Base-by-base conservation (phyloP, 2,113 vertebrate species). In the Columba janthina region DNA sequence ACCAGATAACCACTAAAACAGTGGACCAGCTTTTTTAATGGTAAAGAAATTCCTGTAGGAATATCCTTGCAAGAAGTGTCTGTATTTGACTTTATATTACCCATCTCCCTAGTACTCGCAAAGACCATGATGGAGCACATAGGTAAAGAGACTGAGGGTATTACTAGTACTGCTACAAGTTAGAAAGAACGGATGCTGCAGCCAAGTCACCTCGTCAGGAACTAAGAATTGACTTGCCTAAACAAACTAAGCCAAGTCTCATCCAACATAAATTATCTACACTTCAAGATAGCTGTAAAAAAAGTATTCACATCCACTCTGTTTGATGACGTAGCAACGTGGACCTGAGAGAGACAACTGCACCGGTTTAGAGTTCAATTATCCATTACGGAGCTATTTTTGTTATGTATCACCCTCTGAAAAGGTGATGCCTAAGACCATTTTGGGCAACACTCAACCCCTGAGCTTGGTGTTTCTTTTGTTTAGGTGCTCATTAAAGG, bases 91-190 rank as follows among this genome's bases (percentile, higher is more conserved):
- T 75, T 7, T 28, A 0, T 50, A 69, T 40, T n/a, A 66, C 3
- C 2, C 3, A 5, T 29, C 8, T 81, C 34, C 72, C 61, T 44
- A 57, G 25, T 10, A 20, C 11, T 66, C 65, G 71, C 14, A 54
- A 40, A 51, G 9, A 6, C 46, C 32, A 50, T 7, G 44, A 85
- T 12, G 21, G 8, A 85, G 17, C 31, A 77, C 0, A 0, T 2
- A 28, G 7, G 5, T 42, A 56, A 71, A 89, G 15, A n/a, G 26
- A 36, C 6, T 9, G 11, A 12, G 6, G 44, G 9, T 21, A 70
- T 26, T 81, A 13, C 9, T 10, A 53, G 13, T 1, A 57, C 26
- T 1, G 2, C 8, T 12, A 15, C 1, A 84, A 91, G 26, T 75
- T 19, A 85, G 15, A 76, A 25, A 64, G n/a, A 91, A 91, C 5